Base-by-base conservation (phyloP, 2,888 invertebrate genomes). In the Chydorus sphaericus region DNA sequence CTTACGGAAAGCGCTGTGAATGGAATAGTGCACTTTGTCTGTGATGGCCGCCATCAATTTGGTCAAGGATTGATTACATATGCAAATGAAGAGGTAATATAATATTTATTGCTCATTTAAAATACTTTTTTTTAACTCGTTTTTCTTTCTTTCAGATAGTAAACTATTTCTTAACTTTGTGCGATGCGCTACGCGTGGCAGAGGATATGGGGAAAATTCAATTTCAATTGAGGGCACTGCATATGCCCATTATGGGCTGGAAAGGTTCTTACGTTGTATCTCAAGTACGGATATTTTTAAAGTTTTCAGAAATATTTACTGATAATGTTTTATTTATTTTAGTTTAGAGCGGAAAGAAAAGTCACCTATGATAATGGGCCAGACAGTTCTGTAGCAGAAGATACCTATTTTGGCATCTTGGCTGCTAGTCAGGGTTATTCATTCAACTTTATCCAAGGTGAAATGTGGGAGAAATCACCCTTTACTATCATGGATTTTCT, bases 391-490 rank as follows among this genome's bases (percentile, higher is more conserved):
- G 87, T 96, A n/a, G 94, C 96, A 20, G 96, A 96, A 71, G 96
- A 96, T 70, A 94, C 93, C 67, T 96, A 82, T 70, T 96, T 96
- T 71, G 91, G 92, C 20, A 94, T 96, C 92, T 83, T 88, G 61
- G 94, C 94, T 3, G 90, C 83, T 70, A 79, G 81, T 60, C 80
- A 88, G 69, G 94, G 93, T 28, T 94, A 86, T 69, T 78, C 84
- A 20, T 96, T 96, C 70, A 88, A 91, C 69, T 96, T 94, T 71
- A 82, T 96, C 61, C 94, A 96, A 69, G 94, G 96, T 51, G 96
- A 96, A 73, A 94, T 96, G 94, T 93, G 93, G 85, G 96, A 96
- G 69, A 94, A 96, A 68, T 91, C 91, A 6, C 94, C 96, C 3
- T 96, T 96, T 69, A 89, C 90, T 2, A 72, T 96, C 31, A 83